phyloP scores from a whole-genome alignment of 2,888 invertebrate species.

The Eulithis testata region DNA sequence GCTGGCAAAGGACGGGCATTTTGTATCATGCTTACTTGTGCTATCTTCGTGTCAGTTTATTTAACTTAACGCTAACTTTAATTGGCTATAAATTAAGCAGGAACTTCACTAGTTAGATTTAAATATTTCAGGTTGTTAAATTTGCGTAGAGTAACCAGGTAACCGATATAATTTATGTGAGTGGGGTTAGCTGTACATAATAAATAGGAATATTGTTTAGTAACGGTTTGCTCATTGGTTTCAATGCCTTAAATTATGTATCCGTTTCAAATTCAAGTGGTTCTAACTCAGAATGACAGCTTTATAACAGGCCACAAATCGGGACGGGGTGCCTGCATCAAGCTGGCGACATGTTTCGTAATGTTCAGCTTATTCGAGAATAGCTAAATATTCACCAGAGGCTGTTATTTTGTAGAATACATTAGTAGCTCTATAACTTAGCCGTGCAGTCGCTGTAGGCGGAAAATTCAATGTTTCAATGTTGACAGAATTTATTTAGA shows the following conservation, averaged over 20 bases:
- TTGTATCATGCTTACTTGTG: conserved; percentile 69
- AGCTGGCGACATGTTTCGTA: conserved; percentile 32
- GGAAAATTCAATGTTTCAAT: too few relatives aligned
- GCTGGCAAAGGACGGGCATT: conserved; percentile 52
- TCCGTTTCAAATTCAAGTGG: conserved; percentile 41
- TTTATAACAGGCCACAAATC: conserved; percentile 41
- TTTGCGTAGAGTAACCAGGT: conserved; percentile 57
- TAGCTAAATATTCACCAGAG: conserved; percentile 10
- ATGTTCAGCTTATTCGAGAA: conserved; percentile 26
- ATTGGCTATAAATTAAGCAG: conserved; percentile 81
- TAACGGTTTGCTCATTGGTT: conserved; percentile 39
- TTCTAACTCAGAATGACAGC: conserved; percentile 43
- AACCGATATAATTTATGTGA: conserved; percentile 53
- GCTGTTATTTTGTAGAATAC: conserved; percentile 15
- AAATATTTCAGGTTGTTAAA: conserved; percentile 66
- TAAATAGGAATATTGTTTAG: conserved; percentile 48
- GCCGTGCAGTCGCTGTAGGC: background rate
- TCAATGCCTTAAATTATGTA: conserved; percentile 41
- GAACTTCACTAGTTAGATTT: conserved; percentile 70
- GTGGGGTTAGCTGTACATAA: conserved; percentile 47
- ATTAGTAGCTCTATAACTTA: conserved; percentile 1
- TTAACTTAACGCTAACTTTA: conserved; percentile 79
- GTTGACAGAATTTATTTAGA: too few relatives aligned
- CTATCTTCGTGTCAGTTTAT: conserved; percentile 77
- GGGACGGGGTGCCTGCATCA: conserved; percentile 31